Evolutionary conservation across 2,113 vertebrate species (phyloP), one percentile per base, ranked within the genome.

Genomic region (Ceyx margarethae): DNA sequence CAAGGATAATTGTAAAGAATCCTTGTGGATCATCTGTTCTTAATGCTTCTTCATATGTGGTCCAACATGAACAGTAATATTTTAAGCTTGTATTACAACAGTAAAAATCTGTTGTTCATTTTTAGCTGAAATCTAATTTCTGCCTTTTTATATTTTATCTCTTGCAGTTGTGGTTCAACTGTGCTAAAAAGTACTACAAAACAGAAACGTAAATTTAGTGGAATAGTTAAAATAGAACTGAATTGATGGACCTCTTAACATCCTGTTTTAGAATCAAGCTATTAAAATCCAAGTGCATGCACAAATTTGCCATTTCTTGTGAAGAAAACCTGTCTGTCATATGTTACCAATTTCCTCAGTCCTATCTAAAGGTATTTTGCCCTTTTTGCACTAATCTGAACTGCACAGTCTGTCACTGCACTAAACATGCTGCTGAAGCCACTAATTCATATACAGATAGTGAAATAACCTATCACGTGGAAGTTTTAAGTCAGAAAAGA

Each of bases 1-100:
- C 78, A 77, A 92, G 78, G 85, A 62, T 85, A 69, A 91, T 56
- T 82, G 79, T 90, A 90, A 90, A 76, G 83, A 74, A 90, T 94
- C 48, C 82, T 89, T 80, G 86, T 93, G 82, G 78, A 81, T 80
- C 85, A 80, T 8, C 9, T 33, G 74, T 54, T 81, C 65, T 87
- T 92, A 69, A 2, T 77, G n/a, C 42, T 56, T 89, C 80, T 45
- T 56, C 65, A 37, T 37, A 10, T 23, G 13, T 62, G 5, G 7
- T 79, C 28, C 45, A 48, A 56, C 9, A 37, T 25, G 62, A 31
- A 26, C 40, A 84, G n/a, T 10, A 43, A 14, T 56, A 51, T 83
- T 79, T 90, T 83, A 78, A 40, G 29, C 25, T 61, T 37, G 6
- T 54, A 50, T 16, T 60, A 26, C 2, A 29, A 37, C 33, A 56